A percentile compares a stretch with the other conserved stretches of the same genome.
phyloP scores from a whole-genome alignment of 2,797 vertebrate species.

The Leptatherina wallacei region DNA sequence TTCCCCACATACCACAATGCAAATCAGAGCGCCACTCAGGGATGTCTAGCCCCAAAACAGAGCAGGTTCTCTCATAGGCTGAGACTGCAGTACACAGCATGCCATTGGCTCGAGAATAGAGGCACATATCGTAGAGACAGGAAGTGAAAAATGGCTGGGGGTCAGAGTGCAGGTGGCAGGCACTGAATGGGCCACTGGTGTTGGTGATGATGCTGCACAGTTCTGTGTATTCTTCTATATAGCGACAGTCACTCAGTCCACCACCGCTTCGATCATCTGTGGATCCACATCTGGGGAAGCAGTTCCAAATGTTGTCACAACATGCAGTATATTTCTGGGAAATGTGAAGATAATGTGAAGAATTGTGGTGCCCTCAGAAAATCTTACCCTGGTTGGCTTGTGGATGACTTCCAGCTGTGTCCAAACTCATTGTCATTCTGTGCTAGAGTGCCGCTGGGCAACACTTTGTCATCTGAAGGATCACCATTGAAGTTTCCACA shows the following conservation, averaged over 20 bases:
- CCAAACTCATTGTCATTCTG: constrained; percentile 70
- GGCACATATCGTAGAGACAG: constrained; percentile 80
- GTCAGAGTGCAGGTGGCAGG: constrained; percentile 68
- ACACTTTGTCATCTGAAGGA: constrained; percentile 66
- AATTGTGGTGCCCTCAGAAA: background rate
- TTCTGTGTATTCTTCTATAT: constrained; percentile 54
- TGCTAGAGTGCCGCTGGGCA: constrained; percentile 56
- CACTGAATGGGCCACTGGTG: constrained; percentile 69
- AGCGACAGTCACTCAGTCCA: constrained; percentile 41
- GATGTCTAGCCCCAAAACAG: constrained; percentile 44
- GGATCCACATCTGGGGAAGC: constrained; percentile 61
- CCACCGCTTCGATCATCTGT: constrained; percentile 17
- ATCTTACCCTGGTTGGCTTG: constrained; percentile 68
- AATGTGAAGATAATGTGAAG: background rate
- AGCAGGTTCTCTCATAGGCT: constrained; percentile 72
- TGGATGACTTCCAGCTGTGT: constrained; percentile 67
- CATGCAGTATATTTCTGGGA: background rate
- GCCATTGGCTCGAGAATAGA: constrained; percentile 66
- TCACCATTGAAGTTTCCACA: constrained; percentile 75
- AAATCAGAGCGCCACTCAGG: constrained; percentile 62
- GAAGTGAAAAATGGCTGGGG: constrained; percentile 63
- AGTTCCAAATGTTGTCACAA: background rate
- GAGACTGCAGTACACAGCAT: constrained; percentile 74
- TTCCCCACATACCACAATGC: constrained; percentile 50
- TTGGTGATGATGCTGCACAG: constrained; percentile 76